These are phyloP conservation scores for Enteromius unitaeniatus DNA, from an alignment of 2,797 vertebrate species.

Conservation along the genomic window DNA sequence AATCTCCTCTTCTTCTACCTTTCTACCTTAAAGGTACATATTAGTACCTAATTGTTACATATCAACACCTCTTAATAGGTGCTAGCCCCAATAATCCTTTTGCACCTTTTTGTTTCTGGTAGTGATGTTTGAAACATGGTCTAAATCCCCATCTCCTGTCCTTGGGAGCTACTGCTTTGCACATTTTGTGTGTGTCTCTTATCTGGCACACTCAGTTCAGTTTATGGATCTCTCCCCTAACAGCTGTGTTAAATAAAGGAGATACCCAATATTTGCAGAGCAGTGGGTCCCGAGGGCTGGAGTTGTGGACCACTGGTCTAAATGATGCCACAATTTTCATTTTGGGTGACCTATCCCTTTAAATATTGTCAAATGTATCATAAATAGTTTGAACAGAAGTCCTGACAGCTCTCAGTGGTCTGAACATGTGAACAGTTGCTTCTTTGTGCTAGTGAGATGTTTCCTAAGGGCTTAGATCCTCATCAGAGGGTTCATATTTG, in stretches of 20 bases:
- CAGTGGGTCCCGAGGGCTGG: too few relatives aligned
- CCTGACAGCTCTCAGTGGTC: slow-evolving; percentile 2
- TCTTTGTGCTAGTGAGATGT: slow-evolving; percentile 9
- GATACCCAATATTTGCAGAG: too few relatives aligned
- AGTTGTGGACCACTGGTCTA: not conserved
- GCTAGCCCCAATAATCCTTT: not conserved
- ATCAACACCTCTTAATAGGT: not conserved
- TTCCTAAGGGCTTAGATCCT: slow-evolving; percentile 25
- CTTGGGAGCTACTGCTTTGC: too few relatives aligned
- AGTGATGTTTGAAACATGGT: not conserved
- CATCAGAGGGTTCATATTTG: slow-evolving; percentile 32
- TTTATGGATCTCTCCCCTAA: too few relatives aligned
- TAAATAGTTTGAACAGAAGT: not conserved
- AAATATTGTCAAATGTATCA: not conserved
- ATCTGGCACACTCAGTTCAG: too few relatives aligned
- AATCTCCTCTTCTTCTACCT: too few relatives aligned
- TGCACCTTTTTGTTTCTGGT: not conserved
- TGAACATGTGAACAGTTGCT: not conserved
- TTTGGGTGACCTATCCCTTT: not conserved
- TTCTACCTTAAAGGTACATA: not conserved
- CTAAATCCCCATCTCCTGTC: too few relatives aligned
- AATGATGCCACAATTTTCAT: not conserved
- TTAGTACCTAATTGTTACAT: not conserved
- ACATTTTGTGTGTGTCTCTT: too few relatives aligned
- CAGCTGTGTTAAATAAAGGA: too few relatives aligned